Evolutionary conservation across 2,888 invertebrate species (phyloP).

Genomic region (Troglohyphantes excavatus): DNA sequence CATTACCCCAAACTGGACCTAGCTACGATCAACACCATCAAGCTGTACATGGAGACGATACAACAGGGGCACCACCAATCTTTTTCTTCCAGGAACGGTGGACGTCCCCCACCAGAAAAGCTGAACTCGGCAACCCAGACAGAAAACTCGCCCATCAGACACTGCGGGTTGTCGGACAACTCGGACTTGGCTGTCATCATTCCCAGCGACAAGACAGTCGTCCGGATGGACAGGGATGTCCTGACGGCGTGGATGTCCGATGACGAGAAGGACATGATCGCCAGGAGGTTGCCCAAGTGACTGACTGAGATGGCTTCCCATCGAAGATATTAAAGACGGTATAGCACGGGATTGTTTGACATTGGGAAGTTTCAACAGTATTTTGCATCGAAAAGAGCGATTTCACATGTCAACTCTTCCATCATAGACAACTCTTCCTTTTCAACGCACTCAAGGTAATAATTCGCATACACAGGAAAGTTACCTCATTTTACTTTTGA

Average conservation of each 20-base stretch:
- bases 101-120: slow-evolving; percentile 10
- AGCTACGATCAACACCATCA: slow-evolving; percentile 68
- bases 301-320: neutral
- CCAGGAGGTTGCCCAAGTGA: slow-evolving; percentile 49
- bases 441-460: too few species aligned
- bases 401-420: too few species aligned
- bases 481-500: too few species aligned
- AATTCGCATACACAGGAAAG: too few species aligned
- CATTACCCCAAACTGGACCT: slow-evolving; percentile 52
- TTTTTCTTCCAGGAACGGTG: neutral
- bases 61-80: neutral
- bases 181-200: neutral
- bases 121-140: slow-evolving; percentile 64
- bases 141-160: slow-evolving; percentile 5
- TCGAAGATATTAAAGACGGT: too few species aligned
- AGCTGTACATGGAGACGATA: slow-evolving; percentile 48
- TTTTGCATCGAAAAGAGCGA: too few species aligned
- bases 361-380: too few species aligned
- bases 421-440: too few species aligned
- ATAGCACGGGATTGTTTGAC: too few species aligned
- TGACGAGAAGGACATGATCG: slow-evolving; percentile 64
- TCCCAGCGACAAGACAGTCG: slow-evolving; percentile 8
- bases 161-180: neutral
- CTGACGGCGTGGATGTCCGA: slow-evolving; percentile 74
- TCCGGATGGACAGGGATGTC: slow-evolving; percentile 33